These are phyloP conservation scores for Channallabes apus DNA, from an alignment of 2,797 vertebrate species.

Conservation along the genomic window DNA sequence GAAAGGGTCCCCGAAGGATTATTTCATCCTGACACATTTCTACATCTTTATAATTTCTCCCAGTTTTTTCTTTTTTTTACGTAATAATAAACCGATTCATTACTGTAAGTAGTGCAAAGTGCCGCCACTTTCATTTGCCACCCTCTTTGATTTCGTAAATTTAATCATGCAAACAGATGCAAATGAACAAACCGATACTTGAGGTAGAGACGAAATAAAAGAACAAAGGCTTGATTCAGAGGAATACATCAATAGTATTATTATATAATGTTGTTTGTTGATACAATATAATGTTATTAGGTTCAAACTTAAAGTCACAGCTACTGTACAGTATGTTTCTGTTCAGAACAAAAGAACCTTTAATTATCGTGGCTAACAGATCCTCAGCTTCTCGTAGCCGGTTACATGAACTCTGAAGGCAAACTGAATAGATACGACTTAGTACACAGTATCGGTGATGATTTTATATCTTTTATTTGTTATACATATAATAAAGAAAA, in stretches of 20 bases:
- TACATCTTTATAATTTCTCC: too few relatives aligned
- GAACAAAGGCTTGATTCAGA: background rate
- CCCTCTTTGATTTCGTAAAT: background rate
- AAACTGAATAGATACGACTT: background rate
- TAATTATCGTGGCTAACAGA: background rate
- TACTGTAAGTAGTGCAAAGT: background rate
- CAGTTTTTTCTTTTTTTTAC: background rate
- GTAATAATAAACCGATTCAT: background rate
- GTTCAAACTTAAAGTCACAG: background rate
- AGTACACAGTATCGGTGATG: too few relatives aligned
- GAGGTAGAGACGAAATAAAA: background rate
- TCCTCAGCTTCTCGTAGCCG: background rate
- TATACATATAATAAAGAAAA: too few relatives aligned
- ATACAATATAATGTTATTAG: background rate
- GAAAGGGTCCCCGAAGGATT: background rate
- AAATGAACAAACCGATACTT: background rate
- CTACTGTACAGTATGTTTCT: background rate
- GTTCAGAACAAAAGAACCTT: background rate
- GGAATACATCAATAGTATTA: background rate
- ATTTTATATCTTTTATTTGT: too few relatives aligned
- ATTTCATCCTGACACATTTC: background rate
- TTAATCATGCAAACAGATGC: background rate
- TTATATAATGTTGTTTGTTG: background rate
- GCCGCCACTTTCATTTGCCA: background rate
- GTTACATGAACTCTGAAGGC: background rate